A percentile compares a stretch with the other conserved stretches of the same genome.
These are phyloP conservation scores for Pristionchus fissidentatus DNA, from an alignment of 2,888 invertebrate genomes.

Conservation along the genomic window DNA sequence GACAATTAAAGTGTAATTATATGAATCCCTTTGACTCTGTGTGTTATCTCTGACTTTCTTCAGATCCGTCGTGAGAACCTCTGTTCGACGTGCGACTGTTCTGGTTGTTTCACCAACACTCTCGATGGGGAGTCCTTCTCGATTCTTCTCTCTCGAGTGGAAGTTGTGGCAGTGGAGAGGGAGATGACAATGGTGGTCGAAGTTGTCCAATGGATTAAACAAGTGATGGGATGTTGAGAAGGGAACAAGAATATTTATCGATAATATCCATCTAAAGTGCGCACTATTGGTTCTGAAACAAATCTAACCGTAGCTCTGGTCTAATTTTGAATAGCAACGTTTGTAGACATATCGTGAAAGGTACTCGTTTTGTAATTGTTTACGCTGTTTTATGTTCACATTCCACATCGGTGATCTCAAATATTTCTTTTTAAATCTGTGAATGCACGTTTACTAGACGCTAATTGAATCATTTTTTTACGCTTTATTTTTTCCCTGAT, in stretches of 20 bases:
- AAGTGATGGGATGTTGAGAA: neutral
- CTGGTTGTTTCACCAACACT: conserved; percentile 60
- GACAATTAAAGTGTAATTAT: too few species aligned
- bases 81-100: conserved; percentile 68
- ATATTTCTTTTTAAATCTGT: conserved; percentile 9
- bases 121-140: conserved; percentile 20
- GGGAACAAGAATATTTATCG: neutral
- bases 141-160: conserved; percentile 11
- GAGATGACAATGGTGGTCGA: neutral
- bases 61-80: conserved; percentile 63
- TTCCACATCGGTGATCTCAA: conserved; percentile 23
- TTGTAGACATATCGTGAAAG: too few species aligned
- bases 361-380: too few species aligned
- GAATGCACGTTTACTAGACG: conserved; percentile 1
- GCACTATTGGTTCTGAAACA: too few species aligned
- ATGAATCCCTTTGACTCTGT: too few species aligned
- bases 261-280: too few species aligned
- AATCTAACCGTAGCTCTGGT: too few species aligned
- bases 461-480: conserved; percentile 22
- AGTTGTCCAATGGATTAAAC: neutral
- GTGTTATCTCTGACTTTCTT: neutral
- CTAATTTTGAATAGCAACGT: too few species aligned
- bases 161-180: neutral
- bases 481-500: too few species aligned
- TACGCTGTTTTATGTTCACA: too few species aligned